A percentile compares a stretch with the other conserved stretches of the same genome.
Conservation (phyloP, 2,888 invertebrate genomes). For the Tenthredo notha region DNA sequence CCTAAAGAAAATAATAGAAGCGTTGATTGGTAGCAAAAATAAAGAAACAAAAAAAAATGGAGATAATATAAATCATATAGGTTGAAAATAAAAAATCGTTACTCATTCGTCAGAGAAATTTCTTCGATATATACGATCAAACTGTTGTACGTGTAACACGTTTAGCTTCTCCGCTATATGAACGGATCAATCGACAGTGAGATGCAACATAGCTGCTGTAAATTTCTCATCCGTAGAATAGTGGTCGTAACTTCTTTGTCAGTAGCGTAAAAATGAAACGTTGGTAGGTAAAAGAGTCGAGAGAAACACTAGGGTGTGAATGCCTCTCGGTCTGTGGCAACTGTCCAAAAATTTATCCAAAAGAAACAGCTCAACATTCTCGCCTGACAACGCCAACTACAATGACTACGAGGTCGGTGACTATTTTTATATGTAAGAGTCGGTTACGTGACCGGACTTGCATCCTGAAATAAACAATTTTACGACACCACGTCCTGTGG, state of each 20-base stretch:
- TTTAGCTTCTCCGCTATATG: background rate
- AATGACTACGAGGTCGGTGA: slow-evolving; percentile 51
- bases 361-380: slow-evolving; percentile 17
- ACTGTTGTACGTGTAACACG: background rate
- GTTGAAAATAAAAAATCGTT: slow-evolving; percentile 15
- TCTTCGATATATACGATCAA: background rate
- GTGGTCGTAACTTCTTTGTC: slow-evolving; percentile 26
- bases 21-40: background rate
- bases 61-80: background rate
- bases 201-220: background rate
- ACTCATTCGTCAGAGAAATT: background rate
- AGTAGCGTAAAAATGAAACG: slow-evolving; percentile 23
- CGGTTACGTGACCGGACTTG: slow-evolving; percentile 53
- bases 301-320: slow-evolving; percentile 30
- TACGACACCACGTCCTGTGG: slow-evolving; percentile 17
- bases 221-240: background rate
- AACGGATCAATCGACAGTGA: slow-evolving; percentile 29
- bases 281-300: background rate
- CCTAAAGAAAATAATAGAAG: background rate
- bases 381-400: slow-evolving; percentile 50
- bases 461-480: slow-evolving; percentile 52
- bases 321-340: slow-evolving; percentile 36
- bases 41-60: background rate
- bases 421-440: slow-evolving; percentile 44
- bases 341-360: slow-evolving; percentile 29